Percentiles rank a stretch among this genome's conserved stretches.
Conservation (phyloP, 92 coral and sea anemone genomes). For the Heliopora coerulea region DNA sequence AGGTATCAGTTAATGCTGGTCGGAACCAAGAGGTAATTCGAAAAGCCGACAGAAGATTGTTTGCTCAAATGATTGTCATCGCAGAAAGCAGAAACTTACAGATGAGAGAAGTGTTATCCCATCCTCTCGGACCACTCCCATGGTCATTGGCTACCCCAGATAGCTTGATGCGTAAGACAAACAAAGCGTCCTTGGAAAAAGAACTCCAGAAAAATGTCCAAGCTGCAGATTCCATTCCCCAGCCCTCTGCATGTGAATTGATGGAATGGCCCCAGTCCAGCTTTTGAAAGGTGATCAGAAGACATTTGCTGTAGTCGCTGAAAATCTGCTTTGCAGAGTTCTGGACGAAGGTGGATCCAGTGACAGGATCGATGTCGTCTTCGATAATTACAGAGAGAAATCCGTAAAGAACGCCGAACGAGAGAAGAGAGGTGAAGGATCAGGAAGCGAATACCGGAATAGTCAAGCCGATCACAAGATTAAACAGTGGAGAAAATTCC, state of each 20-base stretch:
- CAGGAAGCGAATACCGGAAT: not conserved
- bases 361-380: slow-evolving; percentile 52
- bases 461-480: slow-evolving; percentile 23
- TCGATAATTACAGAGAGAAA: slow-evolving; percentile 41
- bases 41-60: slow-evolving; percentile 58
- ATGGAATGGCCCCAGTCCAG: slow-evolving; percentile 58
- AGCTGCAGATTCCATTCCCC: too few relatives aligned
- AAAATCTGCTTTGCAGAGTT: slow-evolving; percentile 39
- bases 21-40: slow-evolving; percentile 45
- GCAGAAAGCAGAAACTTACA: slow-evolving; percentile 62
- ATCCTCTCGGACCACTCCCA: slow-evolving; percentile 62
- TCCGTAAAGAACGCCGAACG: slow-evolving; percentile 23
- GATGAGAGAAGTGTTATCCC: slow-evolving; percentile 45
- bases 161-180: slow-evolving; percentile 58
- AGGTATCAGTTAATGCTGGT: slow-evolving; percentile 40
- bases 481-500: slow-evolving; percentile 18
- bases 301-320: slow-evolving; percentile 53
- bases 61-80: slow-evolving; percentile 61
- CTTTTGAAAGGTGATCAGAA: slow-evolving; percentile 43
- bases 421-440: slow-evolving; percentile 11
- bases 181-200: slow-evolving; percentile 54
- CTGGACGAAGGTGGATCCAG: slow-evolving; percentile 53
- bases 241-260: slow-evolving; percentile 47
- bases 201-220: too few relatives aligned
- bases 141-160: slow-evolving; percentile 58